A percentile compares a stretch with the other conserved stretches of the same genome.
Evolutionary conservation across 2,113 vertebrate genomes (phyloP).

Genomic region (Megaptera novaeangliae): DNA sequence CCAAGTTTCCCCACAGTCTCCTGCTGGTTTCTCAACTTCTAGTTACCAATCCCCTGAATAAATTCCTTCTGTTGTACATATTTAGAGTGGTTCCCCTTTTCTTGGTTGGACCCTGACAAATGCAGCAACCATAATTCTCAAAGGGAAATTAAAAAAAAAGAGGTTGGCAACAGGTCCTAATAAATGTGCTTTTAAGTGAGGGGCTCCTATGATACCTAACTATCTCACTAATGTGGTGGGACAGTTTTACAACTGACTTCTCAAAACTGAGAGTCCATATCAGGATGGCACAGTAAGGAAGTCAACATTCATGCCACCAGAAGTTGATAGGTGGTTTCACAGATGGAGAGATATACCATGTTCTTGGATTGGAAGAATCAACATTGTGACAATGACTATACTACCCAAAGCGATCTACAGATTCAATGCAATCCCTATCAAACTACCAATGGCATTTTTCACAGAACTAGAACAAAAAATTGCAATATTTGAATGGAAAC

Average conservation of each 20-base stretch:
- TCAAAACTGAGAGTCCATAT: not conserved
- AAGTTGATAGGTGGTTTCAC: not conserved
- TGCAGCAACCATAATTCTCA: not conserved
- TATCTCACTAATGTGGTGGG: too few relatives aligned
- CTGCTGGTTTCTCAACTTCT: not conserved
- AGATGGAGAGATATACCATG: too few relatives aligned
- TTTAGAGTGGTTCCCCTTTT: not conserved
- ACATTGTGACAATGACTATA: too few relatives aligned
- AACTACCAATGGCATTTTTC: too few relatives aligned
- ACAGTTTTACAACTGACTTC: not conserved
- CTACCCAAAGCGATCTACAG: too few relatives aligned
- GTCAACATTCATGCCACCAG: not conserved
- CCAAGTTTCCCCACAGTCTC: accelerated
- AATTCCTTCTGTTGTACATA: not conserved
- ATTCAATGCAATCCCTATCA: too few relatives aligned
- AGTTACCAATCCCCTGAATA: not conserved
- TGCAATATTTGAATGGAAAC: too few relatives aligned
- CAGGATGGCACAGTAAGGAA: not conserved
- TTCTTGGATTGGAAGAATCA: too few relatives aligned
- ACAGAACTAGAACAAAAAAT: too few relatives aligned
- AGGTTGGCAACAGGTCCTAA: too few relatives aligned
- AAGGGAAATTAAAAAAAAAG: not conserved
- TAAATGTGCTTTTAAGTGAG: accelerated
- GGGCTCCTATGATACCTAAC: accelerated
- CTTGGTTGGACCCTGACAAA: not conserved